Conservation (phyloP, 2,113 vertebrate species). For the Platanista minor region DNA sequence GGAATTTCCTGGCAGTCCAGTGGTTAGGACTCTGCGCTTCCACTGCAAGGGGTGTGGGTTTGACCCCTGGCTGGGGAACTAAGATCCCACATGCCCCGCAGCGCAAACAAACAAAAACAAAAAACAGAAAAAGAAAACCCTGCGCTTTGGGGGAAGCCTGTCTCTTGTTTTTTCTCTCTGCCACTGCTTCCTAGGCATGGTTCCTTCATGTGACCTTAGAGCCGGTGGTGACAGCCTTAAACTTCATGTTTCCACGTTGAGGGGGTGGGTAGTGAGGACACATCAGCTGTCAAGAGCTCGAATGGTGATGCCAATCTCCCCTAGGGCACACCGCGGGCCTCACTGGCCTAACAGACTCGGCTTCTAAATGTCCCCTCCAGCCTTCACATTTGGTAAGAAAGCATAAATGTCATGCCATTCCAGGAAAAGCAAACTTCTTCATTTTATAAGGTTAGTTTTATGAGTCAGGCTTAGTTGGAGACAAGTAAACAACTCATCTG, state of each 20-base stretch:
- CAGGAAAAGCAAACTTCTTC: background rate
- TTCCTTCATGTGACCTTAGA: background rate
- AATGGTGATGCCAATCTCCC: background rate
- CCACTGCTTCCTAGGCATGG: background rate
- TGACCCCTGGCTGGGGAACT: background rate
- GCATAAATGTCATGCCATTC: constrained; percentile 49
- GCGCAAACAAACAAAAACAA: no score
- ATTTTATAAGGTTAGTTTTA: constrained; percentile 51
- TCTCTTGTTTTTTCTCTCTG: background rate
- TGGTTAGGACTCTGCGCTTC: background rate
- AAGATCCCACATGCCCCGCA: background rate
- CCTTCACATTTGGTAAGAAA: constrained; percentile 38
- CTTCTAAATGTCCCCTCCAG: constrained; percentile 25
- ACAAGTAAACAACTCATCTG: constrained; percentile 42
- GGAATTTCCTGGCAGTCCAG: background rate
- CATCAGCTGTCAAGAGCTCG: rapidly evolving
- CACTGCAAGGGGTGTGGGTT: background rate
- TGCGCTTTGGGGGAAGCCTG: background rate
- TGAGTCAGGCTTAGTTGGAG: constrained; percentile 54
- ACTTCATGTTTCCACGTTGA: background rate
- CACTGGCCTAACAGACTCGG: background rate
- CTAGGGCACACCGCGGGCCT: background rate
- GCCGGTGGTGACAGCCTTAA: background rate
- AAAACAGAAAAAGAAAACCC: background rate
- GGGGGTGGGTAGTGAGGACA: rapidly evolving